Percentiles rank a stretch among this genome's conserved stretches.
Evolutionary conservation across 1,140 invertebrate species (phyloP).

Genomic region (Hyposmocoma kahamanoa): DNA sequence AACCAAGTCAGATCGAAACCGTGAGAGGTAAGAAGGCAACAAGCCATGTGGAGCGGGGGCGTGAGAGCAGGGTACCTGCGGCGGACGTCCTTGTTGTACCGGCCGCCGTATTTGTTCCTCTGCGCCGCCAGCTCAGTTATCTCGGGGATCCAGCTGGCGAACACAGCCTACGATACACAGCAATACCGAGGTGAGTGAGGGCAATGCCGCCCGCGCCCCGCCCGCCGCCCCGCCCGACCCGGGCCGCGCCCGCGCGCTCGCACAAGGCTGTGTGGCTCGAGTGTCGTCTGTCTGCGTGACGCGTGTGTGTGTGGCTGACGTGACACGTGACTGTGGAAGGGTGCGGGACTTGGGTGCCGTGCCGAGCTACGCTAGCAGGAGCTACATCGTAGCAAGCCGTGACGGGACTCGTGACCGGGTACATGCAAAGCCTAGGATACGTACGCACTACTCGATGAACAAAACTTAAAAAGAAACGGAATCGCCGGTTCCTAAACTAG

Average conservation of each 20-base stretch:
- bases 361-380: constrained; percentile 67
- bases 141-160: constrained; percentile 99
- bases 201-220: constrained; percentile 42
- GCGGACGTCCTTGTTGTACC: constrained; percentile 97
- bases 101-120: constrained; percentile 97
- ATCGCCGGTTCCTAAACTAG: constrained; percentile 61
- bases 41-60: constrained; percentile 70
- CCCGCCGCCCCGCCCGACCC: constrained; percentile 40
- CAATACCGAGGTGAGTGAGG: constrained; percentile 61
- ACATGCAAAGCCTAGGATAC: constrained; percentile 68
- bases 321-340: constrained; percentile 19
- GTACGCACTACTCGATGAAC: constrained; percentile 68
- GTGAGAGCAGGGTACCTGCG: constrained; percentile 88
- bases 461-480: constrained; percentile 70
- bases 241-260: constrained; percentile 63
- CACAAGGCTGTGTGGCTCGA: constrained; percentile 67
- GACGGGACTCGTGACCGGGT: constrained; percentile 63
- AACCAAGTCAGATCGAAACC: constrained; percentile 69
- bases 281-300: constrained; percentile 70
- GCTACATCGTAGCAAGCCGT: constrained; percentile 51
- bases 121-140: constrained; percentile 98
- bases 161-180: constrained; percentile 90
- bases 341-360: constrained; percentile 68
- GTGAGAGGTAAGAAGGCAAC: constrained; percentile 63
- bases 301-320: constrained; percentile 48